A percentile compares a stretch with the other conserved stretches of the same genome.
phyloP scores from a whole-genome alignment of 2,113 vertebrate genomes.

The Ammodytes dubius region DNA sequence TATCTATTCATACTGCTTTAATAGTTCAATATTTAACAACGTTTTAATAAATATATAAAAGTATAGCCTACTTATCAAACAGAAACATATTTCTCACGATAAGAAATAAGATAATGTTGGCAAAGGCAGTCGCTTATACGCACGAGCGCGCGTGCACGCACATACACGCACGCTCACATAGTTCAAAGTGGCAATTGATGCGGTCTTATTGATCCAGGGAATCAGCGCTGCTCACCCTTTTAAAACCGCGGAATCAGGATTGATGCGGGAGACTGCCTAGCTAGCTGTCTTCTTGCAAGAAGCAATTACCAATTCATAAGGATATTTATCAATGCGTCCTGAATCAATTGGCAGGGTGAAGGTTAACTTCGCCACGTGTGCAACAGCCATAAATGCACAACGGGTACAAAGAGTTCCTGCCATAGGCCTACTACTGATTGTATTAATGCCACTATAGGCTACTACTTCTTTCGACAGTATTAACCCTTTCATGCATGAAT shows the following conservation, averaged over 20 bases:
- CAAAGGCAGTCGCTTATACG: not conserved
- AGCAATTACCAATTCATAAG: constrained; percentile 48
- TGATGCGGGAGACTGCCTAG: constrained; percentile 22
- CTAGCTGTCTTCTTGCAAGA: constrained; percentile 5
- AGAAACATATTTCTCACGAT: not conserved
- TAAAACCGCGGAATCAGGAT: constrained; percentile 52
- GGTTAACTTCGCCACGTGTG: not conserved
- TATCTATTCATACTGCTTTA: not conserved
- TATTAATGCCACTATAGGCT: accelerated
- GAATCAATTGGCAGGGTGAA: constrained; percentile 41
- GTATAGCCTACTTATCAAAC: not conserved
- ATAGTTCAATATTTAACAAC: not conserved
- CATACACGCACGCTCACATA: not conserved
- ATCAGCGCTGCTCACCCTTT: constrained; percentile 51
- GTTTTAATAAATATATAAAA: too few relatives aligned
- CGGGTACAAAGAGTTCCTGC: not conserved
- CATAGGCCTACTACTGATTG: not conserved
- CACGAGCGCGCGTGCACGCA: not conserved
- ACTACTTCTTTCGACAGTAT: too few relatives aligned
- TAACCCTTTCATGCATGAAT: too few relatives aligned
- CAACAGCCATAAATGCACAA: not conserved
- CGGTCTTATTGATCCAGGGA: constrained; percentile 46
- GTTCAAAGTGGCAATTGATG: constrained; percentile 40
- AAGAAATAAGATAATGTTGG: not conserved
- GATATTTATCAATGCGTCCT: constrained; percentile 40